phyloP scores from a whole-genome alignment of 2,888 invertebrate genomes.

The Autographa pulchrina region DNA sequence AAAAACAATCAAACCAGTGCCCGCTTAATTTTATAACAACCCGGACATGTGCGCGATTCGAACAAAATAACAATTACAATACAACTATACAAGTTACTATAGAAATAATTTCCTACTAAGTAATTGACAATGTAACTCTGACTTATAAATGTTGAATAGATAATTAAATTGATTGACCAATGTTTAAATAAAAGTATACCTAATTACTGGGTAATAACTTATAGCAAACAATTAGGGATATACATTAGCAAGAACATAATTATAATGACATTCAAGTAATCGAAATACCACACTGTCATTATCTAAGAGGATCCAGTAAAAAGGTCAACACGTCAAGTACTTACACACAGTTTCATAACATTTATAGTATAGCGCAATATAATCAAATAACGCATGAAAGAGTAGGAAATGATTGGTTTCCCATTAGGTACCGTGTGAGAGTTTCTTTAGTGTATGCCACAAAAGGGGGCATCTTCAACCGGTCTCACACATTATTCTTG shows the following conservation, averaged over 20 bases:
- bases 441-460: conserved; percentile 66
- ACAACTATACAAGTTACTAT: conserved; percentile 42
- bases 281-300: conserved; percentile 20
- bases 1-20: conserved; percentile 66
- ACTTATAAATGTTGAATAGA: conserved; percentile 7
- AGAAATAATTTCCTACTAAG: conserved; percentile 60
- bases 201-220: conserved; percentile 34
- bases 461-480: conserved; percentile 79
- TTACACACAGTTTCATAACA: conserved; percentile 56
- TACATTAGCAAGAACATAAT: conserved; percentile 31
- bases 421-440: conserved; percentile 65
- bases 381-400: conserved; percentile 72
- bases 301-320: conserved; percentile 33
- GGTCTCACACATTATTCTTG: conserved; percentile 81
- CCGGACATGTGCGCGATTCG: conserved; percentile 59
- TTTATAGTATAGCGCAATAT: conserved; percentile 65
- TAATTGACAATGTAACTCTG: conserved; percentile 34
- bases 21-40: conserved; percentile 63
- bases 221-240: conserved; percentile 15
- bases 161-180: conserved; percentile 20
- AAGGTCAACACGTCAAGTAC: conserved; percentile 57
- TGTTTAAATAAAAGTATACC: conserved; percentile 27
- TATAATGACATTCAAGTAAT: conserved; percentile 35
- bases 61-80: conserved; percentile 60
- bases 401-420: conserved; percentile 70